Conservation (phyloP, 2,888 invertebrate species). For the Dioctria rufipes region DNA sequence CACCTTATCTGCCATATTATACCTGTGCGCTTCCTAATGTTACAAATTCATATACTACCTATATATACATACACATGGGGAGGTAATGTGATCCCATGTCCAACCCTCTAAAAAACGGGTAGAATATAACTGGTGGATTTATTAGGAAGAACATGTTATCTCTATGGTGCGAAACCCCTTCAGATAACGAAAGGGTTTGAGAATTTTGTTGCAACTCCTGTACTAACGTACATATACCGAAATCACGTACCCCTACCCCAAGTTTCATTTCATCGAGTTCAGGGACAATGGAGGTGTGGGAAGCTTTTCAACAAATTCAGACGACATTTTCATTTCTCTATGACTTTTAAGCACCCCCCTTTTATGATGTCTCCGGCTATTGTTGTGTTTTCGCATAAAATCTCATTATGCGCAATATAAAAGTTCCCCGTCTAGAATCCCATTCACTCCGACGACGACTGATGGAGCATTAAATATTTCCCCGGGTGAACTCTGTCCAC, state of each 20-base stretch:
- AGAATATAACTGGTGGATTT: slow-evolving; percentile 33
- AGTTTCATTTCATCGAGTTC: background rate
- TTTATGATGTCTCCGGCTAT: slow-evolving; percentile 32
- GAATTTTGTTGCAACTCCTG: too few relatives aligned
- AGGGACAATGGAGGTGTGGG: slow-evolving; percentile 29
- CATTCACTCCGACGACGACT: slow-evolving; percentile 18
- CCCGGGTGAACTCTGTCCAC: slow-evolving; percentile 29
- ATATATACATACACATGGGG: too few relatives aligned
- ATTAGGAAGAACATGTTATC: slow-evolving; percentile 20
- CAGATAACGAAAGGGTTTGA: slow-evolving; percentile 33
- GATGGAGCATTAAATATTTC: slow-evolving; percentile 46
- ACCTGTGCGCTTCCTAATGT: slow-evolving; percentile 36
- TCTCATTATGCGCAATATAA: slow-evolving; percentile 44
- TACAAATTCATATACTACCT: slow-evolving; percentile 26
- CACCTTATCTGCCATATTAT: slow-evolving; percentile 16
- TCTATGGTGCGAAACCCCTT: background rate
- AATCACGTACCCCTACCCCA: background rate
- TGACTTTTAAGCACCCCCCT: slow-evolving; percentile 38
- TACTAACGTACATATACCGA: background rate
- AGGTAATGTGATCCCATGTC: slow-evolving; percentile 30
- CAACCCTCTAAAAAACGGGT: background rate
- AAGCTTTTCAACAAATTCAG: slow-evolving; percentile 26
- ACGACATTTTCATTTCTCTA: slow-evolving; percentile 34
- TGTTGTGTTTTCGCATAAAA: slow-evolving; percentile 45
- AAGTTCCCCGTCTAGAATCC: slow-evolving; percentile 38